phyloP scores from a whole-genome alignment of 2,888 invertebrate genomes.

The Tetanocera ferruginea region DNA sequence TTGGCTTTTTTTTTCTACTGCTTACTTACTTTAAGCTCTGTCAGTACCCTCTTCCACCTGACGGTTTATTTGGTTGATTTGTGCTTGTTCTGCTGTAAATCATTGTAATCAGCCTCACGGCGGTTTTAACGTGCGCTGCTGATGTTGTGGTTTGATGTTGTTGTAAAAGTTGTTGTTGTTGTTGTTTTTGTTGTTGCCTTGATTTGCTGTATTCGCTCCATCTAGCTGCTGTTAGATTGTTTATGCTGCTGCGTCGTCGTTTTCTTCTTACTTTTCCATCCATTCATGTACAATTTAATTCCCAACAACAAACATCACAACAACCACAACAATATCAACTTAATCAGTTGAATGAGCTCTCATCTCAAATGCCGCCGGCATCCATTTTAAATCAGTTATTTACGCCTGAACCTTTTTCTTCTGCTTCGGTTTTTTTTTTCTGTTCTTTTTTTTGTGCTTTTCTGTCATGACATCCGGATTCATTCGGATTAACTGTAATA shows the following conservation, averaged over 20 bases:
- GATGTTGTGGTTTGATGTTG: neutral
- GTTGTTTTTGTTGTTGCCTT: neutral
- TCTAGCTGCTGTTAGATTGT: too few relatives aligned
- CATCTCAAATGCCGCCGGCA: too few relatives aligned
- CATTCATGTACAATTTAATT: neutral
- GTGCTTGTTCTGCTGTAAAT: slow-evolving; percentile 7
- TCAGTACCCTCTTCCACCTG: neutral
- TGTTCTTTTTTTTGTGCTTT: too few relatives aligned
- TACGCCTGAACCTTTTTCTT: too few relatives aligned
- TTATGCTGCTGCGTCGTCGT: too few relatives aligned
- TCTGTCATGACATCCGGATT: too few relatives aligned
- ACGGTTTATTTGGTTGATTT: slow-evolving; percentile 9
- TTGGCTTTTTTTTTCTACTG: neutral
- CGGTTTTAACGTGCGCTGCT: neutral
- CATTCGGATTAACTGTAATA: too few relatives aligned
- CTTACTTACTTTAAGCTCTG: neutral
- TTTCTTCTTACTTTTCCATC: too few relatives aligned
- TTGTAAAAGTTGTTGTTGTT: neutral
- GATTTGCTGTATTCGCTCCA: neutral
- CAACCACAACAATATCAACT: neutral
- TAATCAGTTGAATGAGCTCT: slow-evolving; percentile 8
- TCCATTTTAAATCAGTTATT: too few relatives aligned
- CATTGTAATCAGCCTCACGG: slow-evolving; percentile 23
- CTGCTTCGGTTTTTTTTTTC: too few relatives aligned
- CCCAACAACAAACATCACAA: neutral